These are phyloP conservation scores for Drosophila neocordata DNA, from an alignment of 1,140 invertebrate species.

Conservation along the genomic window DNA sequence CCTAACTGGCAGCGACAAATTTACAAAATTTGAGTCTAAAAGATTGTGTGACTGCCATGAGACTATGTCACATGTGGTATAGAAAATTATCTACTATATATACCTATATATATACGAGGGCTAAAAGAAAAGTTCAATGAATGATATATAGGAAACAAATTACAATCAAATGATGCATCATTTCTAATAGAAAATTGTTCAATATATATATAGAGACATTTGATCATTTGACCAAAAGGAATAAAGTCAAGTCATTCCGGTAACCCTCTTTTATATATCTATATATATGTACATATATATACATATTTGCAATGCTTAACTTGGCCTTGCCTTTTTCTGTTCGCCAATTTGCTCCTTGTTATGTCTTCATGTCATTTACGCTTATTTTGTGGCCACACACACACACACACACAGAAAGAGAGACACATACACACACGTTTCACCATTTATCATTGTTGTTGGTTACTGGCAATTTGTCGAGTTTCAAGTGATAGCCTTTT, in stretches of 20 bases:
- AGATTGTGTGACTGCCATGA: conserved; percentile 34
- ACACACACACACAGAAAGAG: conserved; percentile 10
- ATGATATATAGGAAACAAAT: neutral
- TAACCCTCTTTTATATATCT: too few relatives aligned
- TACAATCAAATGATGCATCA: too few relatives aligned
- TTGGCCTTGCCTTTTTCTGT: conserved; percentile 24
- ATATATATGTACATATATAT: too few relatives aligned
- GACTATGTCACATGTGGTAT: conserved; percentile 2
- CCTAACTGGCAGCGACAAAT: conserved; percentile 43
- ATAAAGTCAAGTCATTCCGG: conserved; percentile 31
- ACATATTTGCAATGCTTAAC: neutral
- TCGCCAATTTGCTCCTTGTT: conserved; percentile 53
- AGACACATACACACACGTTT: conserved; percentile 27
- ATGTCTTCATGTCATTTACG: conserved; percentile 71
- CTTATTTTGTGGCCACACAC: conserved; percentile 31
- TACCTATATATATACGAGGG: neutral
- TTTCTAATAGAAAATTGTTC: too few relatives aligned
- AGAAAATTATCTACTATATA: neutral
- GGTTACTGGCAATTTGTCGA: conserved; percentile 46
- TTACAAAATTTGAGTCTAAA: conserved; percentile 40
- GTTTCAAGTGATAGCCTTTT: conserved; percentile 52
- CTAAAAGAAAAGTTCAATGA: neutral
- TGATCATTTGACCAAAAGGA: too few relatives aligned
- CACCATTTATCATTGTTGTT: conserved; percentile 54
- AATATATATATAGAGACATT: too few relatives aligned